A percentile compares a stretch with the other conserved stretches of the same genome.
Conservation (phyloP, 2,113 vertebrate species). For the Hemiprocne comata region DNA sequence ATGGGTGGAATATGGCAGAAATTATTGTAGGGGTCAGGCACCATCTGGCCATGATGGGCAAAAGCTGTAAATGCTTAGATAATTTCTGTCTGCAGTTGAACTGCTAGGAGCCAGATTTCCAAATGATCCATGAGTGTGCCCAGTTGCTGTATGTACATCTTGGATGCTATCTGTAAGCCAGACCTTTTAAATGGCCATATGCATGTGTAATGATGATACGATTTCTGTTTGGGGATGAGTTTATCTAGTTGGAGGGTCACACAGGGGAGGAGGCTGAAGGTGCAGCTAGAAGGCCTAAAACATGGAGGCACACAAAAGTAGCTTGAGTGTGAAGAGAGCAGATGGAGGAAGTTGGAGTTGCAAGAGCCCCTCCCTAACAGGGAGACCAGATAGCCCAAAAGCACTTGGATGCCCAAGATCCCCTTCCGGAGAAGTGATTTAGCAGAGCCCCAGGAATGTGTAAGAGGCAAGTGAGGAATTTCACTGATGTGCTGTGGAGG, state of each 20-base stretch:
- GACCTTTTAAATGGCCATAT: constrained; percentile 11
- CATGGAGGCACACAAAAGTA: not conserved
- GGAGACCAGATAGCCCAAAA: not conserved
- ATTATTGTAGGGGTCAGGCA: constrained; percentile 46
- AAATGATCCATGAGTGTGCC: not conserved
- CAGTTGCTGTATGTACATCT: not conserved
- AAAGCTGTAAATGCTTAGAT: constrained; percentile 43
- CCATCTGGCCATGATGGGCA: constrained; percentile 12
- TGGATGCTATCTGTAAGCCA: not conserved
- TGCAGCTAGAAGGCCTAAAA: not conserved
- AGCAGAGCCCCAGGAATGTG: not conserved
- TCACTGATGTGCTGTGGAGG: not conserved
- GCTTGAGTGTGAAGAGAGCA: not conserved
- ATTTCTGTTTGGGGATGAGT: not conserved
- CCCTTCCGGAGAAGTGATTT: not conserved
- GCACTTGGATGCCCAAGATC: not conserved
- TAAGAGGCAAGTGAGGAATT: not conserved
- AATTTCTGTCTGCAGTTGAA: constrained; percentile 24
- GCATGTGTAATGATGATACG: not conserved
- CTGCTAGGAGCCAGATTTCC: constrained; percentile 36
- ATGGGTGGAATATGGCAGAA: constrained; percentile 36
- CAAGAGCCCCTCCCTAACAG: not conserved
- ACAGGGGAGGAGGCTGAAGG: not conserved
- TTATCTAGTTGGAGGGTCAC: not conserved
- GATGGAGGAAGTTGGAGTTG: not conserved